A percentile compares a stretch with the other conserved stretches of the same genome.
Evolutionary conservation across 2,113 vertebrate species (phyloP).

Genomic region (Puma concolor): DNA sequence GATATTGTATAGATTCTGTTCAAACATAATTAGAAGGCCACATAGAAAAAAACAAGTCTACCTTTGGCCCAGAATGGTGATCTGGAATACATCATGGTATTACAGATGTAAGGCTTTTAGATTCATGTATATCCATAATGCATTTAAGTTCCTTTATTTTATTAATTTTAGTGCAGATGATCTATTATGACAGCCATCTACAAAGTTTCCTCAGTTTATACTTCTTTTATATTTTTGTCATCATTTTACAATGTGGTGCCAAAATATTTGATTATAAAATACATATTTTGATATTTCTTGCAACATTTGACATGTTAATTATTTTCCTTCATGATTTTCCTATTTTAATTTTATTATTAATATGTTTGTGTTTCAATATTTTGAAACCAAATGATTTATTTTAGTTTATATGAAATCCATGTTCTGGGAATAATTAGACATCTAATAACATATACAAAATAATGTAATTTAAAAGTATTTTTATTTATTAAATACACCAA

Average conservation of each 20-base stretch:
- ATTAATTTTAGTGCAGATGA: neutral
- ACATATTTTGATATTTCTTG: neutral
- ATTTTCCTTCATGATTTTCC: neutral
- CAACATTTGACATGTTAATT: neutral
- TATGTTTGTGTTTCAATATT: neutral
- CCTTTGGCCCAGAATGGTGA: neutral
- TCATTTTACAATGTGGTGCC: neutral
- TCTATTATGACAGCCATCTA: neutral
- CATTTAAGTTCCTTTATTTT: neutral
- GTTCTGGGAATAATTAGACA: neutral
- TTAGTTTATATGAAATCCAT: neutral
- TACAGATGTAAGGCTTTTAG: neutral
- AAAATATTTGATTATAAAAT: neutral
- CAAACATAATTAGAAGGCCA: neutral
- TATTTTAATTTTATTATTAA: neutral
- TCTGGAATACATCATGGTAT: neutral
- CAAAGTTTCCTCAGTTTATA: neutral
- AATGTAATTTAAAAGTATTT: neutral
- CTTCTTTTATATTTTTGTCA: neutral
- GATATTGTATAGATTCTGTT: neutral
- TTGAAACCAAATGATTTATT: neutral
- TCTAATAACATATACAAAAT: neutral
- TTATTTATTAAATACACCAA: neutral
- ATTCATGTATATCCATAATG: neutral
- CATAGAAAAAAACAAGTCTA: neutral